These are phyloP conservation scores for Akabosia matsudoensis DNA, from an alignment of 1,140 invertebrate species.

Conservation along the genomic window DNA sequence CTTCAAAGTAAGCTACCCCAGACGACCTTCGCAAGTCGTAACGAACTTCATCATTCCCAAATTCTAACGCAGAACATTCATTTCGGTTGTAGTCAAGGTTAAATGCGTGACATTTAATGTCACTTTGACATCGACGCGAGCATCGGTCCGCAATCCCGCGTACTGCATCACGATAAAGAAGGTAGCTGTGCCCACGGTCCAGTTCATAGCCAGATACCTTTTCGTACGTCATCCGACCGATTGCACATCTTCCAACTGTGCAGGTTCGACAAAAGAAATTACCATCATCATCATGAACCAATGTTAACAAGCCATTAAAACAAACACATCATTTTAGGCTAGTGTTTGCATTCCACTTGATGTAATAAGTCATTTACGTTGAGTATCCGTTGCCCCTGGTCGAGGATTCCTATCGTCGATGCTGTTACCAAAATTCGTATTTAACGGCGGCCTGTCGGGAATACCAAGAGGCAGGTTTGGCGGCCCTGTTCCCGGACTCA, in stretches of 20 bases:
- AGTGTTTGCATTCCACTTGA: too few relatives aligned
- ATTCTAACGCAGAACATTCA: constrained; percentile 52
- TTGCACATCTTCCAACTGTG: constrained; percentile 47
- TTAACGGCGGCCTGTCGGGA: constrained; percentile 23
- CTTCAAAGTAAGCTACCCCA: constrained; percentile 55
- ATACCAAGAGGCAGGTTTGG: constrained; percentile 12
- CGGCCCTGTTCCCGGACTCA: constrained; percentile 11
- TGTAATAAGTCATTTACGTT: constrained; percentile 31
- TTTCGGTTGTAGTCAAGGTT: constrained; percentile 54
- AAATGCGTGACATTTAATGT: constrained; percentile 52
- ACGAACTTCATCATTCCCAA: constrained; percentile 48
- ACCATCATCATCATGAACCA: not conserved
- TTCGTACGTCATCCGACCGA: constrained; percentile 52
- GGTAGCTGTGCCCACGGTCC: constrained; percentile 48
- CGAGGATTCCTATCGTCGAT: constrained; percentile 35
- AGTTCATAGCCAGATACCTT: constrained; percentile 54
- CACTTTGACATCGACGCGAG: constrained; percentile 50
- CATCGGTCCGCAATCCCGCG: constrained; percentile 53
- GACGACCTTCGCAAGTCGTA: constrained; percentile 51
- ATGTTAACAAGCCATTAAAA: not conserved
- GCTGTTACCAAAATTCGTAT: constrained; percentile 27
- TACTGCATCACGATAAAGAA: constrained; percentile 49
- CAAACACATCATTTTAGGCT: too few relatives aligned
- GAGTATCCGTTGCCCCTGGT: constrained; percentile 40
- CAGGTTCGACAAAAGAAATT: constrained; percentile 17